Base-by-base conservation (phyloP, 2,113 vertebrate species). In the Octodon degus region DNA sequence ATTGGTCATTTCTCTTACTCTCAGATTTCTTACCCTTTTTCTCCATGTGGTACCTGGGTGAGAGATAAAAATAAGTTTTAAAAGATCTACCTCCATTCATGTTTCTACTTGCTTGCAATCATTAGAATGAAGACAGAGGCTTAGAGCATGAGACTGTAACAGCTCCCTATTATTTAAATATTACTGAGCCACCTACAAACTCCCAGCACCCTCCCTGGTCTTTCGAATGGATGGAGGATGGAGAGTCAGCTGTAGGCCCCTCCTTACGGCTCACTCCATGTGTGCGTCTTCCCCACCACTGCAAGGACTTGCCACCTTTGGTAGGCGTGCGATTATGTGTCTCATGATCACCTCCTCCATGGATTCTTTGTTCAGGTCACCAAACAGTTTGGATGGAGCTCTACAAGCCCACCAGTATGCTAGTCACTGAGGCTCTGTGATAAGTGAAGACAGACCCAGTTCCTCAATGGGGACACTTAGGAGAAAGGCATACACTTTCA, bases 191-290 rank as follows among this genome's bases (percentile, higher is more conserved):
- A 24, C 34, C 86, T 70, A 24, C 34, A 67, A 4, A 50, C 22
- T 6, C 63, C 50, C 53, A 7, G 6, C 24, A 25, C 30, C 43
- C 34, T 86, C 58, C 24, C 47, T 2, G 13, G 50, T 24, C 72
- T 91, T 76, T 89, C 2, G 19, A 40, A 70, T 37, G 62, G 63
- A 14, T 12, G 30, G 47, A 53, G 14, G 5, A 76, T 16, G 58
- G 10, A 58, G 47, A 27, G 12, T 7, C 0, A 2, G 13, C 2
- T 58, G 19, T 6, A 20, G 60, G 5, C 63, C 10, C 4, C 34
- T 4, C 55, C 88, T n/a, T 20, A 32, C 6, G 2, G 4, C 20
- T 62, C 16, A 2, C 0, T 2, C 62, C 4, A 0, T 2, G 40
- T 22, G 27, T 27, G 19, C 3, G 24, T 10, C 1, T 8, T 40